These are phyloP conservation scores for Pararge aegeria DNA, from an alignment of 1,140 invertebrate genomes.

Conservation along the genomic window DNA sequence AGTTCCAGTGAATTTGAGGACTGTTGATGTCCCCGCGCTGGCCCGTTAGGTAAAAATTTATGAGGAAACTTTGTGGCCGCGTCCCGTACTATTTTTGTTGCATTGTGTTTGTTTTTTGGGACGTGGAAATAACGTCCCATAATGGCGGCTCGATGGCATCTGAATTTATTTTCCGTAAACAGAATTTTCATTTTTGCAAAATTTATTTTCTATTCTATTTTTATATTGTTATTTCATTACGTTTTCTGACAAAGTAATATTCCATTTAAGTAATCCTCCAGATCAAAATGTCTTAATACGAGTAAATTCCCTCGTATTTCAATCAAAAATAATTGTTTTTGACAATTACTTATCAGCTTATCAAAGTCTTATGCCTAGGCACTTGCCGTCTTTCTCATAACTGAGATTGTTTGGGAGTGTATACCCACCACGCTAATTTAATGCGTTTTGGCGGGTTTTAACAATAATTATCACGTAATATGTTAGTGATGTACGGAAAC, in stretches of 20 bases:
- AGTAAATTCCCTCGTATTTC: too few relatives aligned
- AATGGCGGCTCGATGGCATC: not conserved
- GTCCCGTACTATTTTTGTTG: slow-evolving; percentile 18
- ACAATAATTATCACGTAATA: too few relatives aligned
- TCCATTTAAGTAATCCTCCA: too few relatives aligned
- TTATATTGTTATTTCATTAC: not conserved
- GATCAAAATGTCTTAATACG: too few relatives aligned
- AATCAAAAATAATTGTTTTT: too few relatives aligned
- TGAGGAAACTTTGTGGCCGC: slow-evolving; percentile 24
- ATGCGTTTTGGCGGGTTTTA: too few relatives aligned
- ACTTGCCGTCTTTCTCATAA: too few relatives aligned
- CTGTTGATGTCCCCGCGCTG: slow-evolving; percentile 26
- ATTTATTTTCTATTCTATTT: not conserved
- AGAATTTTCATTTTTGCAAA: not conserved
- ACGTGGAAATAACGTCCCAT: not conserved
- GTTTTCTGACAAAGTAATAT: not conserved
- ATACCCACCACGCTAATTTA: too few relatives aligned
- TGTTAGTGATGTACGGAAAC: too few relatives aligned
- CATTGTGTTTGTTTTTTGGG: slow-evolving; percentile 13
- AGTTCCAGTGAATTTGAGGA: slow-evolving; percentile 50
- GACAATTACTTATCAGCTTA: too few relatives aligned
- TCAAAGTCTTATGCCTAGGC: too few relatives aligned
- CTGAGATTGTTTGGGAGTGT: too few relatives aligned
- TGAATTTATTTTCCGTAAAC: not conserved
- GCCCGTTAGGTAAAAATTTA: slow-evolving; percentile 25